Base-by-base conservation (phyloP, 2,888 invertebrate species). In the Acrobasis repandana region DNA sequence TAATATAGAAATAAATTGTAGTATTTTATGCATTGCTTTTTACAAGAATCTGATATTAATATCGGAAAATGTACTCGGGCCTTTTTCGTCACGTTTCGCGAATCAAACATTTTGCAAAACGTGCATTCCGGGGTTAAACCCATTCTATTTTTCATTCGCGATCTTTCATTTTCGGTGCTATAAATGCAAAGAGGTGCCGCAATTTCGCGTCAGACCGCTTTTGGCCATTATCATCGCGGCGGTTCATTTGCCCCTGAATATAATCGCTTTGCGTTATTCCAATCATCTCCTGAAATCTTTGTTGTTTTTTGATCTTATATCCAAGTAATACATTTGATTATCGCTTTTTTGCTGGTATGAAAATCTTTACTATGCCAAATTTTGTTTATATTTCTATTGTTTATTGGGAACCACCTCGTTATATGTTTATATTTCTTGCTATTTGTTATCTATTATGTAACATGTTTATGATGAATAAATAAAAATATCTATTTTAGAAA, bases 101-200 rank as follows among this genome's bases (percentile, higher is more conserved):
- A 10, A 38, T 14, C 14, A 14, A 43, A n/a, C 43, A 43, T 43
- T 43, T 14, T 43, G n/a, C 43, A 14, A 43, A 43, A 11, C 43
- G 43, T 43, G n/a, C 15, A 20, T 47, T 59, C 16, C 57, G 46
- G 50, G 49, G 49, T 52, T 33, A 49, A 65, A 68, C 66, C 65
- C 70, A 70, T 77, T 79, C 70, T 72, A 79, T 77, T 81, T 80
- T 77, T 76, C 75, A 70, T 67, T 71, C 71, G 69, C 73, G 76
- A 80, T 80, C 74, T 82, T 85, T 82, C 81, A 83, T 84, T 85
- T 82, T 81, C 75, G 82, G 81, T 82, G 75, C 80, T 83, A 76
- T 83, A 85, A 85, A 86, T 85, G 84, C 84, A 84, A 83, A 84
- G 82, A 77, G 78, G 75, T 74, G 71, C 66, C 75, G 78, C 80